A percentile compares a stretch with the other conserved stretches of the same genome.
These are phyloP conservation scores for Mesembrinibis cayennensis DNA, from an alignment of 2,113 vertebrate species.

Conservation along the genomic window DNA sequence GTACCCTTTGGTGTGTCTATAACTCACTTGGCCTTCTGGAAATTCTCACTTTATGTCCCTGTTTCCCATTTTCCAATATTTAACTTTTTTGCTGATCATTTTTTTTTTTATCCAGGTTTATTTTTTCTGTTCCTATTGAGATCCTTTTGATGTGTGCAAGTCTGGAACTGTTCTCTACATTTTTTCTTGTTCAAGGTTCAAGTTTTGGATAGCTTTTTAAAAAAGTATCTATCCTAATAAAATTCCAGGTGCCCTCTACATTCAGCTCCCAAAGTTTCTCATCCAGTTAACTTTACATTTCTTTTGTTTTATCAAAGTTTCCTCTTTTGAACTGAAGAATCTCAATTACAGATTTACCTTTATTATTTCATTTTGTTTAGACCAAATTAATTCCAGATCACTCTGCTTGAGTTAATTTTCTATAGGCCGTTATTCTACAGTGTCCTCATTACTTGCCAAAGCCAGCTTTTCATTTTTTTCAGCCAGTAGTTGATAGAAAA, in stretches of 20 bases:
- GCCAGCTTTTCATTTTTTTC: neutral
- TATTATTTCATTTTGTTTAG: neutral
- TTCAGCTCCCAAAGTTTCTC: neutral
- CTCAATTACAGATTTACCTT: neutral
- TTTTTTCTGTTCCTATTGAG: neutral
- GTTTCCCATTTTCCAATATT: neutral
- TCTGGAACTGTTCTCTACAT: neutral
- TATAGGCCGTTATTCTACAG: neutral
- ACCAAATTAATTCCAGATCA: neutral
- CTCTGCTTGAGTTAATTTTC: neutral
- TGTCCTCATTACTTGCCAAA: neutral
- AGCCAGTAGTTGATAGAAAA: neutral
- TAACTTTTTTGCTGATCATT: neutral
- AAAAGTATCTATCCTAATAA: neutral
- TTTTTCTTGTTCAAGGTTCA: neutral
- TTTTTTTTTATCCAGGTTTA: neutral
- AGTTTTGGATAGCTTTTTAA: neutral
- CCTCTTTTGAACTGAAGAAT: neutral
- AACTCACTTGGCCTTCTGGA: neutral
- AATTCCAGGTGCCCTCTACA: neutral
- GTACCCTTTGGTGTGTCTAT: neutral
- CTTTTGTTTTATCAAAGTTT: neutral
- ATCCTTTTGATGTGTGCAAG: neutral
- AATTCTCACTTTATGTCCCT: neutral
- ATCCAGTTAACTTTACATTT: neutral